phyloP scores from a whole-genome alignment of 2,888 invertebrate genomes.

The Tipula unca region DNA sequence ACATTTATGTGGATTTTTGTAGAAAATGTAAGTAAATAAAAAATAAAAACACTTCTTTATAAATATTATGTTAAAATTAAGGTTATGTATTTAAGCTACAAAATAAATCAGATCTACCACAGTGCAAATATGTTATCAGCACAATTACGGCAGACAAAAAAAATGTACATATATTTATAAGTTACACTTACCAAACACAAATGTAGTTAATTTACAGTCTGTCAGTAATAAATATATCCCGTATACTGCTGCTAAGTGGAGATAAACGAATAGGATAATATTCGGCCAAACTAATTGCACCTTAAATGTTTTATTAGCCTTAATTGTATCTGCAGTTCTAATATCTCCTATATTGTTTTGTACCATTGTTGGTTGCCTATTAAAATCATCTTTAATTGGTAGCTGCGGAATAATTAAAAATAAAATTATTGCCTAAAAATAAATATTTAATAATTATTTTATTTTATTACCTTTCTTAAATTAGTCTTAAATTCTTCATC shows the following conservation, averaged over 20 bases:
- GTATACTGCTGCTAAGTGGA: conserved; percentile 58
- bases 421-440: not conserved
- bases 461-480: not conserved
- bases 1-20: not conserved
- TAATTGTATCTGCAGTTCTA: not conserved
- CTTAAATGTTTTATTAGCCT: conserved; percentile 34
- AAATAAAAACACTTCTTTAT: not conserved
- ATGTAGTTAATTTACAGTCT: not conserved
- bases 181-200: not conserved
- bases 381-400: not conserved
- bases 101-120: not conserved
- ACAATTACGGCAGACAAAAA: not conserved
- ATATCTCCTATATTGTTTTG: not conserved
- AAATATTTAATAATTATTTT: not conserved
- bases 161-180: not conserved
- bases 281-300: conserved; percentile 75
- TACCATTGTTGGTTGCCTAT: not conserved
- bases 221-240: conserved; percentile 41
- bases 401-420: not conserved
- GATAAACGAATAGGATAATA: conserved; percentile 60
- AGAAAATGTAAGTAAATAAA: not conserved
- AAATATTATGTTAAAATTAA: not conserved
- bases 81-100: not conserved
- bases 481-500: not conserved
- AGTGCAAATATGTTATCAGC: not conserved